Evolutionary conservation across 2,113 vertebrate genomes (phyloP).

Genomic region (Lepus americanus): DNA sequence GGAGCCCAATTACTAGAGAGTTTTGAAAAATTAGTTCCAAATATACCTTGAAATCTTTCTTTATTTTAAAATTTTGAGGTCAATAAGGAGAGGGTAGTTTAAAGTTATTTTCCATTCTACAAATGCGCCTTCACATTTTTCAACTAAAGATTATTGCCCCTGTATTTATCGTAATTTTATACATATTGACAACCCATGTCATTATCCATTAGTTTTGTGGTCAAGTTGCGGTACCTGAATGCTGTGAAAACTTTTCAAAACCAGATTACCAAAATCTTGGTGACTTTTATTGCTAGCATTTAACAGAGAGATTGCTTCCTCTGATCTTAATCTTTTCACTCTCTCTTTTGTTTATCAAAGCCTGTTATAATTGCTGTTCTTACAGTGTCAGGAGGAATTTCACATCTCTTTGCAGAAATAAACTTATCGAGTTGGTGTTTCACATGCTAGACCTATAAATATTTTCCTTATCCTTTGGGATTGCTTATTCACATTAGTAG

Average conservation of each 20-base stretch:
- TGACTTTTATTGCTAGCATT: conserved; percentile 28
- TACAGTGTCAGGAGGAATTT: conserved; percentile 62
- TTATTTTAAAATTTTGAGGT: conserved; percentile 36
- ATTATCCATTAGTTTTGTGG: not conserved
- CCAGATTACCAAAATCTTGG: not conserved
- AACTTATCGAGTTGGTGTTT: conserved; percentile 61
- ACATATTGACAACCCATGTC: not conserved
- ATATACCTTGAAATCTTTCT: not conserved
- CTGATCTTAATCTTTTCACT: not conserved
- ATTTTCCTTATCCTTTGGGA: conserved; percentile 37
- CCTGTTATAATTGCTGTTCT: conserved; percentile 32
- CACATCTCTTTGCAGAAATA: conserved; percentile 62
- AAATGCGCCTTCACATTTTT: not conserved
- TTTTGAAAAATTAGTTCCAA: conserved; percentile 32
- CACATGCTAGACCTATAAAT: conserved; percentile 22
- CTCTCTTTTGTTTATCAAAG: conserved; percentile 37
- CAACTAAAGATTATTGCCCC: not conserved
- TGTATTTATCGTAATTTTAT: conserved; percentile 32
- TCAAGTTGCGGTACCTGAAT: not conserved
- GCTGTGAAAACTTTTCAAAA: conserved; percentile 29
- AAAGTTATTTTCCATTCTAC: conserved; percentile 11
- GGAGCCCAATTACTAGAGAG: not conserved
- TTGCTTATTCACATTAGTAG: conserved; percentile 52
- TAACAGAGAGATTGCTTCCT: conserved; percentile 32
- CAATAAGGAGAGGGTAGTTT: not conserved